Conservation (phyloP, 2,797 vertebrate genomes). For the Morus bassanus region DNA sequence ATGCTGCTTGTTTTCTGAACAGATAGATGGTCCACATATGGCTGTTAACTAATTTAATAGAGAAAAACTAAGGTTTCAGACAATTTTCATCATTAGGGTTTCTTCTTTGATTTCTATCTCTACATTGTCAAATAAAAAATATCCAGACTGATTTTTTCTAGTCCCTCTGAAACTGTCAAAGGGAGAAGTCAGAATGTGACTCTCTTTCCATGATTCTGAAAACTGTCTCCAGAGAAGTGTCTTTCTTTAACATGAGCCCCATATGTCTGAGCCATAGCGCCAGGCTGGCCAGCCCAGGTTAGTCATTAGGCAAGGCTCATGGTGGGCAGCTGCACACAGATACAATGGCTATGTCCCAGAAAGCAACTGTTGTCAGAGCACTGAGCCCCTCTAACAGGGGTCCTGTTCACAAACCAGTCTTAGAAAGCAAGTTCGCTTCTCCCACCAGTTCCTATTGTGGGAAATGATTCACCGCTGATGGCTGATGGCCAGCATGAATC, state of each 20-base stretch:
- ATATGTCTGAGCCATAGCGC: neutral
- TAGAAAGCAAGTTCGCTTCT: neutral
- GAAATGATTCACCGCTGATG: neutral
- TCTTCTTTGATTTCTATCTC: neutral
- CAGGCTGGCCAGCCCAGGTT: neutral
- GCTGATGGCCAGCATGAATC: neutral
- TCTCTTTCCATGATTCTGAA: neutral
- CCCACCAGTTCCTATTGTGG: neutral
- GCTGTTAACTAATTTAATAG: neutral
- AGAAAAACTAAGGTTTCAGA: neutral
- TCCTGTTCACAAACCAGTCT: neutral
- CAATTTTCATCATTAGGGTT: neutral
- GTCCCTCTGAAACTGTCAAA: neutral
- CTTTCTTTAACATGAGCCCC: neutral
- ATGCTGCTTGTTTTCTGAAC: neutral
- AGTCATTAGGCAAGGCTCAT: neutral
- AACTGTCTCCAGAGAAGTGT: neutral
- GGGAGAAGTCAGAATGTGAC: neutral
- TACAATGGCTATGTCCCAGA: neutral
- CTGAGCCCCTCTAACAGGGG: neutral
- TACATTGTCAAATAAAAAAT: neutral
- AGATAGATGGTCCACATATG: neutral
- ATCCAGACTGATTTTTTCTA: neutral
- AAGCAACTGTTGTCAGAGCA: neutral
- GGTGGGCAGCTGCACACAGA: neutral